These are phyloP conservation scores for Hydrocynus forskahlii DNA, from an alignment of 2,797 vertebrate species.

Conservation along the genomic window DNA sequence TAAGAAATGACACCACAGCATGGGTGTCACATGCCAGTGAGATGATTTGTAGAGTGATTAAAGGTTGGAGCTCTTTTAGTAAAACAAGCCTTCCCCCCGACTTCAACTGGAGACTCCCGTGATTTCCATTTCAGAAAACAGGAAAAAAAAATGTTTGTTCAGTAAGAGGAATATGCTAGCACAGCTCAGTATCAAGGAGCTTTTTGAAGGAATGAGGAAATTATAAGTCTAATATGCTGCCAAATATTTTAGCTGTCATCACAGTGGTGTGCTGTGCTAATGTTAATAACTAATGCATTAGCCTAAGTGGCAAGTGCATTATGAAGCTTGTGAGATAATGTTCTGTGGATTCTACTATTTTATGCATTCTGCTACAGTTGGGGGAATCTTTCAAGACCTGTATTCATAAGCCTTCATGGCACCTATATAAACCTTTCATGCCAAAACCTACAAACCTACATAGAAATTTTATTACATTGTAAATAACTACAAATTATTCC, in stretches of 20 bases:
- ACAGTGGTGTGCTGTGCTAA: background rate
- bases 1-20: slow-evolving; percentile 26
- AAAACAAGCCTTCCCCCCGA: background rate
- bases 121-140: background rate
- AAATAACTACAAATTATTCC: too few species aligned
- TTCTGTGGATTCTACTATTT: background rate
- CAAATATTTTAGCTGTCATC: background rate
- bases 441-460: too few species aligned
- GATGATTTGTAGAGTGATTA: slow-evolving; percentile 23
- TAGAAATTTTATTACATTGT: too few species aligned
- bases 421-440: too few species aligned
- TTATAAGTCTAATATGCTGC: background rate
- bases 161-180: background rate
- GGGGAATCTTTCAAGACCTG: too few species aligned
- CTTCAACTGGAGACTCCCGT: background rate
- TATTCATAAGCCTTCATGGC: too few species aligned
- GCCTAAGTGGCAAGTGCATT: background rate
- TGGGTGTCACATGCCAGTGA: slow-evolving; percentile 1
- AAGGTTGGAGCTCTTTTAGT: background rate
- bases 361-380: background rate
- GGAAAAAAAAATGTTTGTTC: background rate
- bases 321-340: background rate
- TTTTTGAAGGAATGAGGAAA: slow-evolving; percentile 5
- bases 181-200: background rate
- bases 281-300: slow-evolving; percentile 2